Conservation (phyloP, 2,797 vertebrate species). For the Allobates femoralis region DNA sequence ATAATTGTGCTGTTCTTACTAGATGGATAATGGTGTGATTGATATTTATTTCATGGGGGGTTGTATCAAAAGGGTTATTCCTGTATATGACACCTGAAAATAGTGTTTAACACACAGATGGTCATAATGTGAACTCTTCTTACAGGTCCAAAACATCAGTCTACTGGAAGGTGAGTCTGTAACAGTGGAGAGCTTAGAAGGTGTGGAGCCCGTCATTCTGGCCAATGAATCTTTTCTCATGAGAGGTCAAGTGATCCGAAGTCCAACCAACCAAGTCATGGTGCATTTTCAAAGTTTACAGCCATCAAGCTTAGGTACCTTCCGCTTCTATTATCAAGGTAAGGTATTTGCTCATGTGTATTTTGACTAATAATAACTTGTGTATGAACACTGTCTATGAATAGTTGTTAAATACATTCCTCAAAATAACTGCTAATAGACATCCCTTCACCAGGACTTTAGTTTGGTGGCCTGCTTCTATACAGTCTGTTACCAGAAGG, state of each 20-base stretch:
- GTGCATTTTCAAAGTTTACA: conserved; percentile 85
- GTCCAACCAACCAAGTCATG: conserved; percentile 92
- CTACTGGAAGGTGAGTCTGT: conserved; percentile 84
- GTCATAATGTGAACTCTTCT: conserved; percentile 35
- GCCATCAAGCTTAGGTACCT: conserved; percentile 76
- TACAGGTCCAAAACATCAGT: conserved; percentile 91
- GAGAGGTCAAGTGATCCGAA: conserved; percentile 89
- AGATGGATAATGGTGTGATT: background rate
- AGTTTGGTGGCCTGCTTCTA: background rate
- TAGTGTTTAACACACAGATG: background rate
- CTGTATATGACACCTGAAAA: background rate
- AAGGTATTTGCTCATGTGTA: conserved; percentile 38
- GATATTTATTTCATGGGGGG: background rate
- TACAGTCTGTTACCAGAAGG: too few species aligned
- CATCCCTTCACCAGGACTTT: background rate
- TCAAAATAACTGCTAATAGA: background rate
- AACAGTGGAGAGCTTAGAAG: conserved; percentile 87
- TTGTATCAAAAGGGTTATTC: background rate
- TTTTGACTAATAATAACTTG: background rate
- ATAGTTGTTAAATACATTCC: background rate
- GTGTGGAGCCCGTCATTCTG: conserved; percentile 83
- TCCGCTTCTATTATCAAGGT: conserved; percentile 93
- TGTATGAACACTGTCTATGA: background rate
- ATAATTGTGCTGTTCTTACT: background rate
- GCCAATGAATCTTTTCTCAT: conserved; percentile 91